Evolutionary conservation across 2,888 invertebrate species (phyloP).

Genomic region (Hirtodrosophila histrioides): DNA sequence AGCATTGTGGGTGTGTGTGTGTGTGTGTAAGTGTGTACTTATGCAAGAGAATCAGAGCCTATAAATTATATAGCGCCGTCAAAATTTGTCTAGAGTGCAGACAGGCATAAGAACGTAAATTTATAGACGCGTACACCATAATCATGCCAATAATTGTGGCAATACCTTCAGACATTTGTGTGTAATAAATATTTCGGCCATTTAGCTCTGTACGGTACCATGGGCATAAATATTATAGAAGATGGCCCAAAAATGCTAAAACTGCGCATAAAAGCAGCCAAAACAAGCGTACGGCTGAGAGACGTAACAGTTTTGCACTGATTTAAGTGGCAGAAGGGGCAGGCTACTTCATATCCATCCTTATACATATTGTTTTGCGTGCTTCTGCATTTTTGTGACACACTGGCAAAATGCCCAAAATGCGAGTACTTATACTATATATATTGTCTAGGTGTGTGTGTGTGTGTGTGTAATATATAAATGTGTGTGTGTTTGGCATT

Average conservation of each 20-base stretch:
- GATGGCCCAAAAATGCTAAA: slow-evolving; percentile 48
- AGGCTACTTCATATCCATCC: slow-evolving; percentile 34
- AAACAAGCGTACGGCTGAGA: slow-evolving; percentile 18
- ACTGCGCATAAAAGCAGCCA: slow-evolving; percentile 28
- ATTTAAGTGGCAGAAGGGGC: not conserved
- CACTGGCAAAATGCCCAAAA: slow-evolving; percentile 61
- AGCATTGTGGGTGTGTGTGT: not conserved
- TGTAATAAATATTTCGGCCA: slow-evolving; percentile 64
- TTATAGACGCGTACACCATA: slow-evolving; percentile 41
- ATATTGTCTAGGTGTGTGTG: slow-evolving; percentile 13
- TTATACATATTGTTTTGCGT: slow-evolving; percentile 44
- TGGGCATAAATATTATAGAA: slow-evolving; percentile 57
- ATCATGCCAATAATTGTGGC: slow-evolving; percentile 73
- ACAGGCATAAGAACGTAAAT: slow-evolving; percentile 56
- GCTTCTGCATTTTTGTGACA: slow-evolving; percentile 43
- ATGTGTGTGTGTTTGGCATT: slow-evolving; percentile 32
- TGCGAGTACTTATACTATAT: slow-evolving; percentile 4
- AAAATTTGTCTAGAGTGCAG: slow-evolving; percentile 67
- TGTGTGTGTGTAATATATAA: not conserved
- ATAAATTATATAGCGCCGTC: slow-evolving; percentile 58
- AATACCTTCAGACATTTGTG: slow-evolving; percentile 64
- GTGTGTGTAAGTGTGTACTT: slow-evolving; percentile 3
- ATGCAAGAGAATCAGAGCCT: slow-evolving; percentile 15
- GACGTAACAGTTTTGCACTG: slow-evolving; percentile 22
- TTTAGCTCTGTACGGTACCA: slow-evolving; percentile 29